These are phyloP conservation scores for Drosophila santomea DNA, from an alignment of 1,140 invertebrate species.

Conservation along the genomic window DNA sequence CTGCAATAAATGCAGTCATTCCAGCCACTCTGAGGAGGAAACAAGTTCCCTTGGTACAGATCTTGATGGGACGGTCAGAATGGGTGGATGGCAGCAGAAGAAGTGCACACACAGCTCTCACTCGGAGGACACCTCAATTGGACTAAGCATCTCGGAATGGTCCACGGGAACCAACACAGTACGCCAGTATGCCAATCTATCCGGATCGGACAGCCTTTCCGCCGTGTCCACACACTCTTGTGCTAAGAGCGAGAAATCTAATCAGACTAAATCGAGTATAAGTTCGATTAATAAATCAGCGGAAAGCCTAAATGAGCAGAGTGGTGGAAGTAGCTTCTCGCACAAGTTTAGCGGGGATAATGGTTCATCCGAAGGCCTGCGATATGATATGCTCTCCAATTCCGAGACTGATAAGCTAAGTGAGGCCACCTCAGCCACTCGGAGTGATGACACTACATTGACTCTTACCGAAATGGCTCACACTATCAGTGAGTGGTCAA, in stretches of 20 bases:
- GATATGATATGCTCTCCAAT: slow-evolving; percentile 87
- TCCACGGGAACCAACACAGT: slow-evolving; percentile 93
- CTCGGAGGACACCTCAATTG: slow-evolving; percentile 93
- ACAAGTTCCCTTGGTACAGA: slow-evolving; percentile 89
- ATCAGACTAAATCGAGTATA: slow-evolving; percentile 86
- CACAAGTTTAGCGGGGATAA: slow-evolving; percentile 83
- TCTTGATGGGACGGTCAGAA: slow-evolving; percentile 91
- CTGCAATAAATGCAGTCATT: slow-evolving; percentile 87
- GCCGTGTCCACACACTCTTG: slow-evolving; percentile 86
- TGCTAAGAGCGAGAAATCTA: slow-evolving; percentile 88
- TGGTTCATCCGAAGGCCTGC: slow-evolving; percentile 79
- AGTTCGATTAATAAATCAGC: slow-evolving; percentile 84
- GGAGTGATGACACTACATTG: slow-evolving; percentile 87
- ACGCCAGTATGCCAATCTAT: slow-evolving; percentile 90
- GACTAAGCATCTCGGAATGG: slow-evolving; percentile 93
- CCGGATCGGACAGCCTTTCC: slow-evolving; percentile 87
- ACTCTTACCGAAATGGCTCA: slow-evolving; percentile 86
- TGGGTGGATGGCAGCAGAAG: slow-evolving; percentile 89
- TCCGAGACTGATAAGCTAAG: slow-evolving; percentile 86
- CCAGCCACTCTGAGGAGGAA: slow-evolving; percentile 89
- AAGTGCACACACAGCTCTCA: slow-evolving; percentile 91
- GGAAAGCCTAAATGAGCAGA: slow-evolving; percentile 82
- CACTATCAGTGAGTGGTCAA: slow-evolving; percentile 88
- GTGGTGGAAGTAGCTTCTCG: slow-evolving; percentile 76
- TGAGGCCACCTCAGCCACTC: slow-evolving; percentile 86